phyloP scores from a whole-genome alignment of 2,888 invertebrate genomes.

The Drosophila setosimentum region DNA sequence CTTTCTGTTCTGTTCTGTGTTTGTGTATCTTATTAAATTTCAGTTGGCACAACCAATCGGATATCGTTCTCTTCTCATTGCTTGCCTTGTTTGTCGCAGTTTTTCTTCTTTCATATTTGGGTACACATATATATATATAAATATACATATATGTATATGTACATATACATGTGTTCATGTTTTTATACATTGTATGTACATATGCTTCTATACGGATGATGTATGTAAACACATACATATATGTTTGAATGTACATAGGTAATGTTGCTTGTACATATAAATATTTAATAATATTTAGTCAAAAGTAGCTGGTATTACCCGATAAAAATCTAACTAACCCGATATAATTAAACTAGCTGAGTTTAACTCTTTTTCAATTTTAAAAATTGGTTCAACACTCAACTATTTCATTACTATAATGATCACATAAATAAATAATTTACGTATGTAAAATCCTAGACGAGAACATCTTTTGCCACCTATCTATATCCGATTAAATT shows the following conservation, averaged over 20 bases:
- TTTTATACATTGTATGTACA: constrained; percentile 12
- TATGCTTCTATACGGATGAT: neutral
- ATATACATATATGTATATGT: neutral
- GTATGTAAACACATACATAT: neutral
- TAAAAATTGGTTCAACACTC: neutral
- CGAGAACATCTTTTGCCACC: neutral
- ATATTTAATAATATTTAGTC: neutral
- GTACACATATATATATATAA: constrained; percentile 1
- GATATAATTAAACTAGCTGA: neutral
- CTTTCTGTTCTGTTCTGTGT: constrained; percentile 39
- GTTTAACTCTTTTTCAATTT: neutral
- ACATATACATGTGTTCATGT: constrained; percentile 3
- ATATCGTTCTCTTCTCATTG: constrained; percentile 66
- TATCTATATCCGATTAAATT: neutral
- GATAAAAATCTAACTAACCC: neutral
- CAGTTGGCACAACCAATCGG: constrained; percentile 79
- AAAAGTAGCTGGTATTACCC: neutral
- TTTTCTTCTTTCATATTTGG: constrained; percentile 13
- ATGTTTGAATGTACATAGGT: neutral
- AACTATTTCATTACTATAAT: no score
- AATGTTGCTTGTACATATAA: neutral
- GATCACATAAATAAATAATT: neutral
- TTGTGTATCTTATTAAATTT: constrained; percentile 70
- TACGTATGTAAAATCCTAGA: neutral
- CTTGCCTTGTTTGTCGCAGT: constrained; percentile 21